Evolutionary conservation across 1,140 invertebrate species (phyloP), one percentile per base, ranked within the genome.

Genomic region (Platyscapa corneri): DNA sequence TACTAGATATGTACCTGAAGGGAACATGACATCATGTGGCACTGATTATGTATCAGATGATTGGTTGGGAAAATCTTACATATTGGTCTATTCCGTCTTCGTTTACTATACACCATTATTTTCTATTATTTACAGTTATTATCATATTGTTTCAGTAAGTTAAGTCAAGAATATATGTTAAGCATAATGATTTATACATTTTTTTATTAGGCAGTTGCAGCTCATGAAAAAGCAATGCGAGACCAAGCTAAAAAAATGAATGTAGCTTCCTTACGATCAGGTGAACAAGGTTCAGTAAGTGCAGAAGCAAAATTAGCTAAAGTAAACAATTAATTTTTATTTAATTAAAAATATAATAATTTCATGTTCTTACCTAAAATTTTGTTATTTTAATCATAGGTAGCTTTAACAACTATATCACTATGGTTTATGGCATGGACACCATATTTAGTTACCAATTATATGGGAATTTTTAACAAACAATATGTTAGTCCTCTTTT

Each of bases 361-460:
- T 82, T 49, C 70, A 42, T 53, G 30, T 39, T 42, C 37, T 42
- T 82, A 67, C 16, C 2, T 70, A 49, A 70, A 49, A 82, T 49
- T 30, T 53, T 79, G n/a, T n/a, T n/a, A n/a, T n/a, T 27, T 79
- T 86, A 82, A 79, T 87, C 86, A 74, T 82, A 95, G 94, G 95
- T 97, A 81, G 96, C 97, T 49, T 92, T 97, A 88, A 96, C 96
- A 92, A 97, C 97, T 65, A 97, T 98, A 81, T 94, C 95, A 0
- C 91, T 97, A 82, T 98, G 96, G 96, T 96, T 97, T 91, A 94
- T 97, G 93, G 97, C 97, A 7, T 97, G 96, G 96, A 97, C 96
- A 27, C 96, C 96, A n/a, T 97, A 97, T 89, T 90, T 97, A 32
- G 95, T 97, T 30, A 97, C 97, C 87, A 97, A 97, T 89, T 96